These are phyloP conservation scores for Marronus borbonicus DNA, from an alignment of 2,888 invertebrate species.

Conservation along the genomic window DNA sequence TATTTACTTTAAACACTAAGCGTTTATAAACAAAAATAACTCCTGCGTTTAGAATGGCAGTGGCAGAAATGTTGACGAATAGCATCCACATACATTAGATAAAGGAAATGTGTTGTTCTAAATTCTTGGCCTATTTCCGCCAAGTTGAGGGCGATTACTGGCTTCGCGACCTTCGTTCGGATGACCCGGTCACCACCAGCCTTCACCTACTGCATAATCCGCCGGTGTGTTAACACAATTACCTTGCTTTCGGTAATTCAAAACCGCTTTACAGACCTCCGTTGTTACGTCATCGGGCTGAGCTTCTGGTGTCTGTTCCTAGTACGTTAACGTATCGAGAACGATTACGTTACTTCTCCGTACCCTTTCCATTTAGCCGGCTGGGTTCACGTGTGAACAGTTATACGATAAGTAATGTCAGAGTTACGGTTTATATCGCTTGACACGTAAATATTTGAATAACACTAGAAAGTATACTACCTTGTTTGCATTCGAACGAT, in stretches of 20 bases:
- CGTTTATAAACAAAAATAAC: not conserved
- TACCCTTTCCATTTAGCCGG: conserved; percentile 25
- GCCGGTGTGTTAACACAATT: conserved; percentile 40
- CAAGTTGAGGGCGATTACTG: conserved; percentile 19
- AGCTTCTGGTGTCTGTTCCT: not conserved
- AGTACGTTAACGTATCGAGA: not conserved
- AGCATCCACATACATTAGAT: not conserved
- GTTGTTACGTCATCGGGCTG: conserved; percentile 12
- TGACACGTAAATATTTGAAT: conserved; percentile 35
- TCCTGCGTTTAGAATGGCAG: not conserved
- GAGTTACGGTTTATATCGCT: conserved; percentile 14
- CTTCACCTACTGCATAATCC: conserved; percentile 38
- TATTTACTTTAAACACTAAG: no score
- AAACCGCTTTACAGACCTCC: conserved; percentile 13
- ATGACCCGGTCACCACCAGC: conserved; percentile 32
- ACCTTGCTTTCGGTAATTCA: conserved; percentile 41
- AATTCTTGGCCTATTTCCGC: conserved; percentile 25
- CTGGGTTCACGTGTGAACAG: conserved; percentile 17
- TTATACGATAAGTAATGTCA: conserved; percentile 18
- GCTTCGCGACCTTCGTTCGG: conserved; percentile 20
- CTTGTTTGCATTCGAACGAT: conserved; percentile 31
- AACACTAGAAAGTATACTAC: conserved; percentile 13
- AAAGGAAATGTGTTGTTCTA: conserved; percentile 18
- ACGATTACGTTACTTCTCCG: not conserved
- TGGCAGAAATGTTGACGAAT: not conserved